Base-by-base conservation (phyloP, 1,140 invertebrate species). In the Ceratosolen solmsi region DNA sequence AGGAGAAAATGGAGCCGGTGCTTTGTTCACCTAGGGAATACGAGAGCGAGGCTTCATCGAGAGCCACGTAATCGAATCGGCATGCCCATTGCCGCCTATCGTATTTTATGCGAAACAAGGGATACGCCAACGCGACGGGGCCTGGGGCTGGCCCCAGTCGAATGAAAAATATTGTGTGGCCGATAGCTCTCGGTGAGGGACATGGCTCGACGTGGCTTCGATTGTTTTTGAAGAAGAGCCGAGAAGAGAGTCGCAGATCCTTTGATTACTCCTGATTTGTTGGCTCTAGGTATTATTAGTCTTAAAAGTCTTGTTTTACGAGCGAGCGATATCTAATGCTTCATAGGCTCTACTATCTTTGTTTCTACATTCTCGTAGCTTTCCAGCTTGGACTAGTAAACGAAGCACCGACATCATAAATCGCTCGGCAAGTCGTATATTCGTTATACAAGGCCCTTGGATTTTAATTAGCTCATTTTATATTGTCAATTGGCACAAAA, bases 71-170 rank as follows among this genome's bases (percentile, higher is more conserved):
- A 86, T 85, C 86, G 84, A 51, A n/a, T n/a, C 80, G 75, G 72
- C 84, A 87, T 85, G 85, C 84, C 84, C n/a, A 36, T 70, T 71
- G 70, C 22, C n/a, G 83, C 56, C 17, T 77, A 77, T 63, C 79
- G 75, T 30, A 83, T 72, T 88, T 89, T 88, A 87, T 88, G 85
- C 79, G 84, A 72, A 86, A 86, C 86, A 87, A 87, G 86, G 80
- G 77, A 70, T 85, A 88, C 86, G 86, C 85, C 87, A 88, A 89
- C 86, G 86, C 87, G 82, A 84, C 49, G 80, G 46, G 11, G 9
- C 79, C n/a, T n/a, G n/a, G n/a, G n/a, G n/a, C n/a, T 81, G 17
- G 15, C 58, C 71, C 54, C 25, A 13, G 8, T 49, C 0, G 17
- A 70, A 70, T n/a, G n/a, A 27, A 72, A 70, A 79, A 30, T 30